Percentiles rank a stretch among this genome's conserved stretches.
Conservation (phyloP, 2,888 invertebrate species). For the Eupithecia vulgata region DNA sequence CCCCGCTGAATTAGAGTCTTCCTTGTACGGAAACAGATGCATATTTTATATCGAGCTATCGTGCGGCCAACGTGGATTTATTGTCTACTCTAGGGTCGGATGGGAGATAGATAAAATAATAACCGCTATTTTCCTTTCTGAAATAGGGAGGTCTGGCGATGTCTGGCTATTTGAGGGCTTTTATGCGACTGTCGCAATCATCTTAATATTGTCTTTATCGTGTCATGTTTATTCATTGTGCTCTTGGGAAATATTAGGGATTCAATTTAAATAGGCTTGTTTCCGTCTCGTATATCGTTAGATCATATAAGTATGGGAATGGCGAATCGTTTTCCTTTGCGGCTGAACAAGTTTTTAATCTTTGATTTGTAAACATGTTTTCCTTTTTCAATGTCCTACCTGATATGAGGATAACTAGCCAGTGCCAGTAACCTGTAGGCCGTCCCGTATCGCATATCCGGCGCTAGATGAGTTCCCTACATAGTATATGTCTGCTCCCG, state of each 20-base stretch:
- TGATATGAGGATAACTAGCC: conserved; percentile 14
- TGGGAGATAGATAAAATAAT: conserved; percentile 43
- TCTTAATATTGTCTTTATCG: conserved; percentile 14
- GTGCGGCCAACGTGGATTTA: conserved; percentile 58
- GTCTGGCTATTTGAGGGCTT: conserved; percentile 19
- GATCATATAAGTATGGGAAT: neutral
- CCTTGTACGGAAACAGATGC: conserved; percentile 68
- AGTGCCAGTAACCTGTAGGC: conserved; percentile 15
- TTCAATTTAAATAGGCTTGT: neutral
- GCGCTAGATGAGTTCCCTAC: conserved; percentile 12
- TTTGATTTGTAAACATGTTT: conserved; percentile 13
- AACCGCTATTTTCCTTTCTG: conserved; percentile 44
- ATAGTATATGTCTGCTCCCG: conserved; percentile 26
- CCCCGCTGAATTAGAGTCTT: conserved; percentile 69
- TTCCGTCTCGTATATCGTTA: conserved; percentile 1
- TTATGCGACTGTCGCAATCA: conserved; percentile 9
- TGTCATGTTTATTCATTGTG: conserved; percentile 14
- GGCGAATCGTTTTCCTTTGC: conserved; percentile 11
- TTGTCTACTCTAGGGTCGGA: conserved; percentile 45
- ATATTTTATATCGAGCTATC: conserved; percentile 48
- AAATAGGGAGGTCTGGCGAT: conserved; percentile 30
- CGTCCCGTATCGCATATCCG: conserved; percentile 27
- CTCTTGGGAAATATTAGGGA: conserved; percentile 10
- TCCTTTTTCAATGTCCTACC: conserved; percentile 10
- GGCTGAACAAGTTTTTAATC: conserved; percentile 10